These are phyloP conservation scores for Stramonita haemastoma DNA, from an alignment of 2,888 invertebrate genomes.

Conservation along the genomic window DNA sequence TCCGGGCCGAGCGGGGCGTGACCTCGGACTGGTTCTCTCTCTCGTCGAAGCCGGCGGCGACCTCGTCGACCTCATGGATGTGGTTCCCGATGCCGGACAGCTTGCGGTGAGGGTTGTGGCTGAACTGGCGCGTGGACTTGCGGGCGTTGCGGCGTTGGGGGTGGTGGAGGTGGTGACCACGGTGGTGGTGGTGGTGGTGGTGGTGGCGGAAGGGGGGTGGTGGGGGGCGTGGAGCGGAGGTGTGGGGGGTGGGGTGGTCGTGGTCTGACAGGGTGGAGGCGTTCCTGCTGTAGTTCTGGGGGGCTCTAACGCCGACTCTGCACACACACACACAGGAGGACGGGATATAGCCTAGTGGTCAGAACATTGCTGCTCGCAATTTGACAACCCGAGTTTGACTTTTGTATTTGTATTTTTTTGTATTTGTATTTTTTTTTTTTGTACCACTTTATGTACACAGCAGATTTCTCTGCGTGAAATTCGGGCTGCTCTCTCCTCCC, in stretches of 20 bases:
- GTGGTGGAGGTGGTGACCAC: conserved; percentile 44
- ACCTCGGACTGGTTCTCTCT: background rate
- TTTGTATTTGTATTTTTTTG: too few species aligned
- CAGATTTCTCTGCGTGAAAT: too few species aligned
- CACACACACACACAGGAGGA: too few species aligned
- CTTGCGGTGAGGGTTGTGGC: conserved; percentile 22
- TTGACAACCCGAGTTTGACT: too few species aligned
- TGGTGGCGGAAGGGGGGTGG: conserved; percentile 51
- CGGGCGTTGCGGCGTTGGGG: conserved; percentile 8
- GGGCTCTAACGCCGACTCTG: conserved; percentile 34
- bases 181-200: conserved; percentile 52
- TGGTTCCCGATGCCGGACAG: conserved; percentile 9
- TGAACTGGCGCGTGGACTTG: background rate
- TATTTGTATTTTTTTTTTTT: too few species aligned
- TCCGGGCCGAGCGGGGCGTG: background rate
- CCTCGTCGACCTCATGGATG: background rate
- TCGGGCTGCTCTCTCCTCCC: too few species aligned
- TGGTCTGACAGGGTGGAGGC: background rate
- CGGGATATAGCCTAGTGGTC: too few species aligned
- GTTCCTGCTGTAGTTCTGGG: conserved; percentile 10
- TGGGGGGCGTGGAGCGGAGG: background rate
- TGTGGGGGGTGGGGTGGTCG: background rate
- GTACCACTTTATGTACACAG: too few species aligned
- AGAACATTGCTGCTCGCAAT: too few species aligned
- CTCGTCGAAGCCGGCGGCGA: background rate